A percentile compares a stretch with the other conserved stretches of the same genome.
phyloP scores from a whole-genome alignment of 2,113 vertebrate species.

The Dipodomys ordii region DNA sequence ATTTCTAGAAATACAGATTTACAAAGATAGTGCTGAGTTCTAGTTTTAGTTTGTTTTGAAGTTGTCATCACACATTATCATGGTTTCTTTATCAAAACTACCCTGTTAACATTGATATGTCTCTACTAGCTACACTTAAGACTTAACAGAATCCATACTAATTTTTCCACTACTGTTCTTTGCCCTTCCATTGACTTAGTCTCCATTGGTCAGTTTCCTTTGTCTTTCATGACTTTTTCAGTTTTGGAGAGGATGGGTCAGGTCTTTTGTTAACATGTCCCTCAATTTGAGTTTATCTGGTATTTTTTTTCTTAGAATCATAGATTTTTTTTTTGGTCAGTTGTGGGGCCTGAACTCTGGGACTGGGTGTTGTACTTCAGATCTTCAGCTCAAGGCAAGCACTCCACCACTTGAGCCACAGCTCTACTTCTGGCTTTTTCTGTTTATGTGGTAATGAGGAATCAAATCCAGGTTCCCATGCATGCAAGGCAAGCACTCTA shows the following conservation, averaged over 20 bases:
- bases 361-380: too few species aligned
- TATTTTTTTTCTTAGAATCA: background rate
- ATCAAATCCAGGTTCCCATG: too few species aligned
- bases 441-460: too few species aligned
- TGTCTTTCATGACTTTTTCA: background rate
- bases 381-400: too few species aligned
- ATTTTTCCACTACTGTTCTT: background rate
- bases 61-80: background rate
- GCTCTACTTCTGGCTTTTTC: too few species aligned
- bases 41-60: background rate
- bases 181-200: background rate
- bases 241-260: background rate
- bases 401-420: too few species aligned
- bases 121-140: background rate
- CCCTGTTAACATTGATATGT: background rate
- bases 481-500: too few species aligned
- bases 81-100: background rate
- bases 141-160: background rate
- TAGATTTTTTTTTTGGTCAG: too few species aligned
- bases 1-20: background rate
- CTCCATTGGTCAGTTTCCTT: background rate
- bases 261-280: background rate
- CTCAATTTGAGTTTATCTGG: background rate
- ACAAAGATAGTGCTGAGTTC: background rate
- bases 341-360: background rate